phyloP scores from a whole-genome alignment of 2,888 invertebrate species.

The Drosophila kuntzei region DNA sequence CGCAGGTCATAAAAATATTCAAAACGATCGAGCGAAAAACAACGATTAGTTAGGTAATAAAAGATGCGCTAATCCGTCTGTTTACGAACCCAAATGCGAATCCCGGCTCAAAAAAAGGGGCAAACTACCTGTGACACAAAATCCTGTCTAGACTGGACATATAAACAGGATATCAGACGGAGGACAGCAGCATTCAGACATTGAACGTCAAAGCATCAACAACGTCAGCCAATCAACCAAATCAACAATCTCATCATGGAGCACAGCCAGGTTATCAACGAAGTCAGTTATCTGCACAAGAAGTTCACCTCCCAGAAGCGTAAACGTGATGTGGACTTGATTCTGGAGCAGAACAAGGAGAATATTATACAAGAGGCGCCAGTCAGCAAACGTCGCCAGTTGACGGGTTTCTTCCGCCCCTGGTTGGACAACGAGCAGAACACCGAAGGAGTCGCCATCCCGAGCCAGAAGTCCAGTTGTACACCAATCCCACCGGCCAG shows the following conservation, averaged over 20 bases:
- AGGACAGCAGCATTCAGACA: conserved; percentile 51
- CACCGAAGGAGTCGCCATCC: not conserved
- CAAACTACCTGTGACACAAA: conserved; percentile 31
- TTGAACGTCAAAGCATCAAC: conserved; percentile 52
- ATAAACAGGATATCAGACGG: conserved; percentile 63
- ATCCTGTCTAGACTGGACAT: conserved; percentile 28
- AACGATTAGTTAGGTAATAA: conserved; percentile 58
- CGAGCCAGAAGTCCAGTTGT: conserved; percentile 1
- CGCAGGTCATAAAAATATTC: conserved; percentile 53
- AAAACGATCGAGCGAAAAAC: conserved; percentile 25
- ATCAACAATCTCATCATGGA: conserved; percentile 22
- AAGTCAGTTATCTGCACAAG: conserved; percentile 56
- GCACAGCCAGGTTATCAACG: conserved; percentile 10
- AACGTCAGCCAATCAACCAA: conserved; percentile 16
- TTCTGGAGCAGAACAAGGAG: conserved; percentile 44
- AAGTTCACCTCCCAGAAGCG: conserved; percentile 56
- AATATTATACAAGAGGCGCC: conserved; percentile 9
- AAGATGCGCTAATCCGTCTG: conserved; percentile 61
- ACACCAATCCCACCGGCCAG: not conserved
- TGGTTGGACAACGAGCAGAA: conserved; percentile 64
- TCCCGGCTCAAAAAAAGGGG: conserved; percentile 5
- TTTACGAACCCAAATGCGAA: conserved; percentile 35
- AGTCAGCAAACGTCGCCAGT: conserved; percentile 49
- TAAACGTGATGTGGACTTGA: conserved; percentile 48
- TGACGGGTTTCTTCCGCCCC: conserved; percentile 57